Percentiles rank a stretch among this genome's conserved stretches.
These are phyloP conservation scores for Lithosia quadra DNA, from an alignment of 2,888 invertebrate species.

Conservation along the genomic window DNA sequence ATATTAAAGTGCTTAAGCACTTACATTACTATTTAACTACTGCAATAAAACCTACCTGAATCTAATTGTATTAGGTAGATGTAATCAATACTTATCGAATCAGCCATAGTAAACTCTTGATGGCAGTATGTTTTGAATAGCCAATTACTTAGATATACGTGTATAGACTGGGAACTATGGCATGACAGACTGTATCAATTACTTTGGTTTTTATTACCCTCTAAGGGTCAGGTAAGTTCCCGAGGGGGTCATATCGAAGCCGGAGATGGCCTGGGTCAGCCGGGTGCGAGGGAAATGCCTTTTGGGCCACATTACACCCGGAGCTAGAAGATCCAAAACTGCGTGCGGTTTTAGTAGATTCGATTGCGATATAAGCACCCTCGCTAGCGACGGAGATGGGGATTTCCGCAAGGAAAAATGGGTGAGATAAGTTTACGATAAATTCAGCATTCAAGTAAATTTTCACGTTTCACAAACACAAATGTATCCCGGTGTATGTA, in stretches of 20 bases:
- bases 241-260: too few species aligned
- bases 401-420: too few species aligned
- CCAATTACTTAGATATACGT: constrained; percentile 27
- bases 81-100: constrained; percentile 42
- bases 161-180: constrained; percentile 13
- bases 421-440: not conserved
- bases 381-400: too few species aligned
- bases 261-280: too few species aligned
- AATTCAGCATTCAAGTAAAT: not conserved
- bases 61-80: constrained; percentile 34
- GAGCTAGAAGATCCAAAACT: too few species aligned
- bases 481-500: not conserved
- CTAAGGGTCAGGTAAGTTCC: not conserved
- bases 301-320: too few species aligned
- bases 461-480: not conserved
- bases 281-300: too few species aligned
- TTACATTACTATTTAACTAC: constrained; percentile 39
- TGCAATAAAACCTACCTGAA: constrained; percentile 44
- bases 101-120: constrained; percentile 6
- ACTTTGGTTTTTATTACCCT: not conserved
- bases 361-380: too few species aligned
- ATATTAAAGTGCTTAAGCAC: not conserved
- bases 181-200: constrained; percentile 15
- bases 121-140: constrained; percentile 21
- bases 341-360: too few species aligned